Conservation (phyloP, 2,113 vertebrate species). For the Rhinogobius similis region DNA sequence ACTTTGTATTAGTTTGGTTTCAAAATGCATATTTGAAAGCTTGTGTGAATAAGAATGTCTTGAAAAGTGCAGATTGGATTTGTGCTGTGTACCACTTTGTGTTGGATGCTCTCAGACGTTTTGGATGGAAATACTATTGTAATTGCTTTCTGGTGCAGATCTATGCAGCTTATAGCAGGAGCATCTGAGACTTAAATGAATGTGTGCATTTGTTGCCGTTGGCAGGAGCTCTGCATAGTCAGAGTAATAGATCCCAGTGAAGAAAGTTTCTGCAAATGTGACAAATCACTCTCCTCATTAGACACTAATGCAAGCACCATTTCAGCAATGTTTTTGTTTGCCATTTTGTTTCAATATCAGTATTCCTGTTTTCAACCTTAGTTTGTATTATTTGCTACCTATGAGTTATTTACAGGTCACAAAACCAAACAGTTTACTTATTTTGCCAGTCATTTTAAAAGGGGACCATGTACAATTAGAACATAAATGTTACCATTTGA, state of each 20-base stretch:
- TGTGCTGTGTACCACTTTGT: slow-evolving; percentile 12
- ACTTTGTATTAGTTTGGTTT: too few relatives aligned
- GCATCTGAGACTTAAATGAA: slow-evolving; percentile 64
- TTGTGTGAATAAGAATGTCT: slow-evolving; percentile 11
- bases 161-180: slow-evolving; percentile 29
- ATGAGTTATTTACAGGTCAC: too few relatives aligned
- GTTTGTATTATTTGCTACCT: too few relatives aligned
- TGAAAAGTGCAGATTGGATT: slow-evolving; percentile 25
- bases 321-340: slow-evolving; percentile 20
- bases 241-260: slow-evolving; percentile 47
- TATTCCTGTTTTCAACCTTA: background rate
- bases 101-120: slow-evolving; percentile 24
- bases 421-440: too few relatives aligned
- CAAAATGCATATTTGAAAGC: slow-evolving; percentile 10
- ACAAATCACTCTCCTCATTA: slow-evolving; percentile 61
- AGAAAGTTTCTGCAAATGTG: slow-evolving; percentile 51
- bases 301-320: slow-evolving; percentile 18
- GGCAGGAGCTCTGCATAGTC: slow-evolving; percentile 33
- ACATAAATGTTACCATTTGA: too few relatives aligned
- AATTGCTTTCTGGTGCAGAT: slow-evolving; percentile 62
- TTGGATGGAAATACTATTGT: slow-evolving; percentile 39
- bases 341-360: slow-evolving; percentile 17
- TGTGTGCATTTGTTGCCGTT: slow-evolving; percentile 49
- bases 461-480: too few relatives aligned
- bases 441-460: too few relatives aligned